A percentile compares a stretch with the other conserved stretches of the same genome.
These are phyloP conservation scores for Melanocharis versteri DNA, from an alignment of 2,113 vertebrate genomes.

Conservation along the genomic window DNA sequence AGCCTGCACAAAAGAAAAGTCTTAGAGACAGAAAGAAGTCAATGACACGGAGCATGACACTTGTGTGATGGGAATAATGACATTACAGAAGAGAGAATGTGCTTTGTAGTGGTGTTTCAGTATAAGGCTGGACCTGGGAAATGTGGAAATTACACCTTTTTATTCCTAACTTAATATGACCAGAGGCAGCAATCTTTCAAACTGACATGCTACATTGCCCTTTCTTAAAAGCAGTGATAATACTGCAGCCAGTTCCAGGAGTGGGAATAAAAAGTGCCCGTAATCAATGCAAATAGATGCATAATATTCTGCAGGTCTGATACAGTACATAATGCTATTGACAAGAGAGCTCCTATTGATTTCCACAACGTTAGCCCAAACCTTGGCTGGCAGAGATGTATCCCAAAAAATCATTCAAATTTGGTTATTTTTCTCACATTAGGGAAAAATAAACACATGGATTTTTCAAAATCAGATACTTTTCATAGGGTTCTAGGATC, in stretches of 20 bases:
- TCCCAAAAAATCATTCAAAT: not conserved
- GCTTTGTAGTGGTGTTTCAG: not conserved
- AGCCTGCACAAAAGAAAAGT: not conserved
- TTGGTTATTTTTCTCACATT: not conserved
- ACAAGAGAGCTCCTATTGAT: not conserved
- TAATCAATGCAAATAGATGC: conserved; percentile 34
- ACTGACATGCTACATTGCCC: not conserved
- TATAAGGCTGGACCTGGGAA: not conserved
- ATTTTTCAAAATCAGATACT: not conserved
- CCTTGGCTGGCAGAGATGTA: not conserved
- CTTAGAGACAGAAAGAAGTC: not conserved
- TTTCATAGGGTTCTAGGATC: not conserved
- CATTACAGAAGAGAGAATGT: not conserved
- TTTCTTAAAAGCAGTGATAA: not conserved
- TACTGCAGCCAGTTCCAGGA: not conserved
- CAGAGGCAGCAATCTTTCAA: not conserved
- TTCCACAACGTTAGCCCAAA: not conserved
- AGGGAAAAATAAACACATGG: not conserved
- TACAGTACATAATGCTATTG: conserved; percentile 10
- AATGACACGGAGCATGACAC: not conserved
- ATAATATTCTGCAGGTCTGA: conserved; percentile 20
- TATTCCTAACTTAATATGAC: not conserved
- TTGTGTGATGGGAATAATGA: not conserved
- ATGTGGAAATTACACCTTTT: not conserved
- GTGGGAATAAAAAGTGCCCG: not conserved